Evolutionary conservation across 2,797 vertebrate genomes (phyloP), one percentile per base, ranked within the genome.

Genomic region (Hypotaenidia philippensis): DNA sequence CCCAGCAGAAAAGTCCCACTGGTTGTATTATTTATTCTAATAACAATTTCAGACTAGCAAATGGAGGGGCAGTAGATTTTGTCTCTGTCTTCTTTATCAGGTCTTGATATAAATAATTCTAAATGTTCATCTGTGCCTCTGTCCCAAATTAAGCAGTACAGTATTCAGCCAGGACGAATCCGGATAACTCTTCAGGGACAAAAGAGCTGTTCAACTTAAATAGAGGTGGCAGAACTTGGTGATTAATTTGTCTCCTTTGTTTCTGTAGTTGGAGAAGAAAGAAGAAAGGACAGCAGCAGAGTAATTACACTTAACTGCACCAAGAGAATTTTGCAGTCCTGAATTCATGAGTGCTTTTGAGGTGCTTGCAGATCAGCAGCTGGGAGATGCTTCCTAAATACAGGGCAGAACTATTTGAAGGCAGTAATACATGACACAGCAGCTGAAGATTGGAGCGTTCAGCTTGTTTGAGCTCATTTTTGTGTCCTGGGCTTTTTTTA

Each of bases 181-280:
- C 36, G 81, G 69, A 80, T 78, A 74, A 84, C 40, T 91, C 26
- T 56, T 81, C 63, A 76, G 53, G 53, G n/a, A 90, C 59, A 81
- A 91, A 95, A 74, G 66, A 77, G 34, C 40, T 77, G 36, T 76
- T 90, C 63, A 83, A 11, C 40, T 85, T 66, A 82, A 93, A 93
- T 66, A 82, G 90, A 79, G 61, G 83, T 59, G 61, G 50, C 63
- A 94, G 79, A 93, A 81, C 72, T 86, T 93, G 47, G 64, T 84
- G 68, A 84, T 92, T 94, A 91, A 83, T 93, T 93, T 85, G 52
- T 77, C 70, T 80, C 29, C 57, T 90, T 82, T 80, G 26, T 87
- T 93, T 64, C 49, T 88, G 3, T 45, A 55, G 36, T 14, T 88
- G 77, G 36, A 85, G 60, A 81, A 93, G 32, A 89, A 83, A 86